A percentile compares a stretch with the other conserved stretches of the same genome.
Evolutionary conservation across 2,113 vertebrate species (phyloP).

Genomic region (Conger conger): DNA sequence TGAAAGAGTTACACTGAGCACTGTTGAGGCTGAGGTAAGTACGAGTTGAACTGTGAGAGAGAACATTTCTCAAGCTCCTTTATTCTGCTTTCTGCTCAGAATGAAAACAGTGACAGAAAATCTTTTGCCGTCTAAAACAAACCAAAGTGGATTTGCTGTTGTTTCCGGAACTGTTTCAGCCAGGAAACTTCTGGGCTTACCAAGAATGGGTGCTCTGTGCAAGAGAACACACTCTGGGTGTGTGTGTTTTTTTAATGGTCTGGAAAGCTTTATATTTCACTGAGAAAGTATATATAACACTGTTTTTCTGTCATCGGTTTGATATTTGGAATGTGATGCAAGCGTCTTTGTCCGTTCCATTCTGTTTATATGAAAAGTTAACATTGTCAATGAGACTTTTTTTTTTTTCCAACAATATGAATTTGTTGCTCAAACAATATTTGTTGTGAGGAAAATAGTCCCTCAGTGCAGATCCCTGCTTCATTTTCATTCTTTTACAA

Average conservation of each 20-base stretch:
- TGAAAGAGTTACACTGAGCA: neutral
- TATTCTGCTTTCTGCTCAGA: neutral
- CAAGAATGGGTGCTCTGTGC: neutral
- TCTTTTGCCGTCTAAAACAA: neutral
- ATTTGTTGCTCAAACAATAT: neutral
- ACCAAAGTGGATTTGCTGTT: neutral
- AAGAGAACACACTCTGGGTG: neutral
- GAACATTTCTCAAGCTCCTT: neutral
- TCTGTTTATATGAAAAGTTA: conserved; percentile 12
- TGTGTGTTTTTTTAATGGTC: neutral
- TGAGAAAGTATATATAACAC: neutral
- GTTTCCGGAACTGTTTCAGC: conserved; percentile 5
- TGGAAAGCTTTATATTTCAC: neutral
- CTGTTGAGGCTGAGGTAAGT: conserved; percentile 18
- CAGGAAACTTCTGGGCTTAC: conserved; percentile 2
- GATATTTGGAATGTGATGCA: conserved; percentile 42
- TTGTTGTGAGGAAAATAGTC: neutral
- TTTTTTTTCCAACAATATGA: too few relatives aligned
- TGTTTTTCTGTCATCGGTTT: conserved; percentile 31
- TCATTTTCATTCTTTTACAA: neutral
- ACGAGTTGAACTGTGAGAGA: neutral
- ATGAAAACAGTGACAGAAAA: conserved; percentile 10
- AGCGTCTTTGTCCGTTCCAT: conserved; percentile 35
- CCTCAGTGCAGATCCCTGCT: neutral
- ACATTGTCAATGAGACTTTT: too few relatives aligned